Conservation (phyloP, 2,797 vertebrate genomes). For the Podargus strigoides region DNA sequence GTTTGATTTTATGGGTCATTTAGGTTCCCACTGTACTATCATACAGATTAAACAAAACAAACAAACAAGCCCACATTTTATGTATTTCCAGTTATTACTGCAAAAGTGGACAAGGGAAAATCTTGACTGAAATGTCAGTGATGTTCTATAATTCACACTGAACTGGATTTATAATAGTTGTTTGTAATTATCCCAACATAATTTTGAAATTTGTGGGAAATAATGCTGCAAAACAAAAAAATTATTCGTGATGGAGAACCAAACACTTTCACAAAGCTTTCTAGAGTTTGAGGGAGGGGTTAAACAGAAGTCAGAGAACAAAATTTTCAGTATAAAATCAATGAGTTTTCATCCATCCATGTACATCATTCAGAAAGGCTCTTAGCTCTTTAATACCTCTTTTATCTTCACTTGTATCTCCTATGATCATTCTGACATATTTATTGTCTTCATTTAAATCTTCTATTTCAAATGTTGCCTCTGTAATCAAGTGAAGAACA, state of each 20-base stretch:
- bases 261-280: background rate
- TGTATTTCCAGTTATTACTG: background rate
- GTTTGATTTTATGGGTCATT: background rate
- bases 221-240: background rate
- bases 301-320: background rate
- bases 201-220: background rate
- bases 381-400: background rate
- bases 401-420: background rate
- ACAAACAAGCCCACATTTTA: background rate
- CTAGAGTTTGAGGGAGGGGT: background rate
- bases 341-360: background rate
- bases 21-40: background rate
- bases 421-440: background rate
- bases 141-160: background rate
- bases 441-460: background rate
- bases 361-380: background rate
- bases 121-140: background rate
- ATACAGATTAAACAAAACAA: background rate
- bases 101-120: background rate
- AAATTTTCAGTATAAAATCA: background rate
- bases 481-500: background rate
- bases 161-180: background rate
- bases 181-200: background rate
- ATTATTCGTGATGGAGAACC: background rate
- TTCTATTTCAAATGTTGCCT: background rate